Base-by-base conservation (phyloP, 2,113 vertebrate genomes). In the Triplophysa siluroides region DNA sequence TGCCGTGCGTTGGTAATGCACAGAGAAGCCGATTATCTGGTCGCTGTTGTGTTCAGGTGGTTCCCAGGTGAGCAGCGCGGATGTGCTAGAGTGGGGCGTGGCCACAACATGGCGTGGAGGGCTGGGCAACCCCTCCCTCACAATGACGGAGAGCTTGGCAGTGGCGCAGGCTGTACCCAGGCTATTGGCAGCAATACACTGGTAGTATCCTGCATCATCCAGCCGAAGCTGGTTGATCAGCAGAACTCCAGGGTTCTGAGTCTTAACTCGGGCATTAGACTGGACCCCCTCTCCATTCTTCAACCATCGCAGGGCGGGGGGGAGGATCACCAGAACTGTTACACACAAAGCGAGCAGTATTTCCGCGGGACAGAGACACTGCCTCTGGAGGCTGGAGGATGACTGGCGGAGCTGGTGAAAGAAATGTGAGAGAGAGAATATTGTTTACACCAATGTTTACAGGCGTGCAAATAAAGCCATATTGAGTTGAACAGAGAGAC, bases 11-110 rank as follows among this genome's bases (percentile, higher is more conserved):
- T 98, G 96, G 88, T 95, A 99, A 88, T 99, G 97, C 2, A 99
- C 91, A 0, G 98, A 98, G 91, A 98, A 99, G 83, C 97, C 97
- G 0, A 99, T 98, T 88, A 99, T 96, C 90, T 96, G 95, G 81
- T 98, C 95, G 0, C 95, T 94, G 92, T 98, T 96, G 90, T 94
- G 87, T 82, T 97, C 95, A 0, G 98, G 96, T 43, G 94, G 92
- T 81, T 96, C 95, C 98, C 98, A 99, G 84, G 92, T 93, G 78
- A 99, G 94, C 3, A 96, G 86, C 72, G 96, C 94, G 0, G 93
- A 88, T 18, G 92, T 97, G 93, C 97, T 98, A 88, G 97, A 96
- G 78, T 94, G 92, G 13, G 95, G 93, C 0, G 88, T 89, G 1
- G 93, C 96, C 0, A 92, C 91, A 54, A 99, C 91, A 18, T 90